Conservation (phyloP, 2,888 invertebrate genomes). For the Leptarthrus brevirostris region DNA sequence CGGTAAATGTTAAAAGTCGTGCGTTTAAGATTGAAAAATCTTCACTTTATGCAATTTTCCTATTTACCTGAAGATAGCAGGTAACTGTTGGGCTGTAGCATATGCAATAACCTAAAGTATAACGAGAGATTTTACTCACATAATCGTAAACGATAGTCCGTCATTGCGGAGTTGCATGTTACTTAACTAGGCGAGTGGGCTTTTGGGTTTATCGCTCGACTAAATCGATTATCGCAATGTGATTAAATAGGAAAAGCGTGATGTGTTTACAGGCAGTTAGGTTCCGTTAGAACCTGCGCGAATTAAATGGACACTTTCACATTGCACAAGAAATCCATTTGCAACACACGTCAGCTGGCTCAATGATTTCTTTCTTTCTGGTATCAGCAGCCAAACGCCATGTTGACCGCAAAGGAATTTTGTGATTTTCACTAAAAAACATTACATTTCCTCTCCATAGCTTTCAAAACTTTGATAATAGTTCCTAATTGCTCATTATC, state of each 20-base stretch:
- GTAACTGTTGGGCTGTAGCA: not conserved
- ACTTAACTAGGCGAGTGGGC: not conserved
- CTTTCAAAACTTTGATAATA: not conserved
- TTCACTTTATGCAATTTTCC: not conserved
- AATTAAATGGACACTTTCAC: not conserved
- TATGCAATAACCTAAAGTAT: not conserved
- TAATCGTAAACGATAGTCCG: no score
- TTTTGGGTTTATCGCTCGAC: constrained; percentile 18
- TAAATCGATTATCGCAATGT: constrained; percentile 20
- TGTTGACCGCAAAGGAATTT: no score
- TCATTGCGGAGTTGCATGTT: no score
- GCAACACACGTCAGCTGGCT: not conserved
- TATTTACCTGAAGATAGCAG: not conserved
- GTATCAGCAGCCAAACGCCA: no score
- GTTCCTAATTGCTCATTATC: not conserved
- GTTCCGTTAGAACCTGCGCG: constrained; percentile 20
- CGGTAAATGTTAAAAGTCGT: not conserved
- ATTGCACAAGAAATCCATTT: constrained; percentile 1
- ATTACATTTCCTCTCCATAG: not conserved
- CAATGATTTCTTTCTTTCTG: no score
- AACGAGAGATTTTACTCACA: no score
- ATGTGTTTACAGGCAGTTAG: not conserved
- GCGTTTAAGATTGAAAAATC: constrained; percentile 20
- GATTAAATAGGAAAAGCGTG: constrained; percentile 29
- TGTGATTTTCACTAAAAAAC: no score